Base-by-base conservation (phyloP, 2,113 vertebrate genomes). In the Neolamprologus toae region DNA sequence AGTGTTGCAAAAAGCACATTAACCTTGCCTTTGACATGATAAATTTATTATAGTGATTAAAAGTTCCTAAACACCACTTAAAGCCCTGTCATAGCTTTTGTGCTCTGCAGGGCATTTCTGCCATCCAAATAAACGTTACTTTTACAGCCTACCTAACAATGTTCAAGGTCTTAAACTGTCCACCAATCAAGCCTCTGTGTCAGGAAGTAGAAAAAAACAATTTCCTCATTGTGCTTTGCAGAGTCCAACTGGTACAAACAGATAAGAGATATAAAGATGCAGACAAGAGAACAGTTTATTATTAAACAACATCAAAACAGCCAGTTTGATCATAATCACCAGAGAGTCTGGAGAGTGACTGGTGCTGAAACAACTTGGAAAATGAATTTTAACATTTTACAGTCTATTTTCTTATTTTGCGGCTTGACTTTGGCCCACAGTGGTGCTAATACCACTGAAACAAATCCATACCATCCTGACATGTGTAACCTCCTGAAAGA, bases 171-270 rank as follows among this genome's bases (percentile, higher is more conserved):
- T 55, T 55, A 0, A 55, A 13, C 1, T 55, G 53, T 23, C 53
- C 6, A 0, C 1, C 10, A 23, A 54, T 54, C n/a, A 54, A 54
- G 47, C 47, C 0, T 0, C 4, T 54, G n/a, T 54, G n/a, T n/a
- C 9, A 10, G 49, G 7, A 49, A 49, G 5, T 53, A 53, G 49
- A n/a, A 53, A 53, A 53, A n/a, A 53, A n/a, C 49, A n/a, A n/a
- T n/a, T 53, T 53, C 49, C 4, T 0, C 17, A 19, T 9, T 51
- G 4, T 19, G 8, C 4, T 19, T 51, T 51, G 8, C 47, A 19
- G 47, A 51, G 47, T 51, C 8, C 47, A 51, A 51, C 47, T 51
- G 47, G 8, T 51, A 9, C 47, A 51, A 51, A 51, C 0, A 19
- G 49, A 53, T 53, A 53, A 0, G 51, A 53, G 19, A 53, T 21